Base-by-base conservation (phyloP, 64 coral and sea anemone species). In the Dendronephthya gigantea region DNA sequence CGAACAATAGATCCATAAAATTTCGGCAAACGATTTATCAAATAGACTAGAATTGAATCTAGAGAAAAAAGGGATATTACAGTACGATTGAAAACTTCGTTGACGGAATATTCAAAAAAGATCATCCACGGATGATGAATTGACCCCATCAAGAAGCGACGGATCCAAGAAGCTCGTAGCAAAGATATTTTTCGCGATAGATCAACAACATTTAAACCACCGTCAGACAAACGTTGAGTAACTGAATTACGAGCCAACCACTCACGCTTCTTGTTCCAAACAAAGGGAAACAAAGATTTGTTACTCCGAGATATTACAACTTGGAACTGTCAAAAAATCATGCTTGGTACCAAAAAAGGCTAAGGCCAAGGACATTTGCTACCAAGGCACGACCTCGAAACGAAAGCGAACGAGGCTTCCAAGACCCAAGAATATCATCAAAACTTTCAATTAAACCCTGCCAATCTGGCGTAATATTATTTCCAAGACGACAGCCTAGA, bases 151-250 rank as follows among this genome's bases (percentile, higher is more conserved):
- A 84, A 84, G 45, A 50, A 84, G 25, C 83, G 83, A 29, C 52
- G 49, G 25, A 84, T 51, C 83, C 83, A 84, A 25, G 52, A 41
- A 84, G 17, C n/a, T 13, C 30, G 83, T 10, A 84, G 48, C 13
- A 48, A 84, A 48, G 23, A 23, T 41, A 29, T 22, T 84, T 84
- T 84, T 4, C n/a, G 8, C 32, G 23, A 29, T 15, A 84, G 16
- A 30, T 84, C 43, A 50, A 51, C 50, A 84, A 84, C 36, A 51
- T 48, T 41, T 29, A 84, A n/a, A 28, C 83, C 83, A 47, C 83
- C 83, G n/a, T 28, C 43, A 22, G 25, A 41, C 16, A 41, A 41
- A n/a, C 28, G 83, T 84, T 84, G 83, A n/a, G n/a, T 29, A 17
- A 84, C 36, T 40, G 83, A 84, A n/a, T 49, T 28, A 30, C 83